A percentile compares a stretch with the other conserved stretches of the same genome.
Evolutionary conservation across 2,888 invertebrate genomes (phyloP).

Genomic region (Drosophila sordidula): DNA sequence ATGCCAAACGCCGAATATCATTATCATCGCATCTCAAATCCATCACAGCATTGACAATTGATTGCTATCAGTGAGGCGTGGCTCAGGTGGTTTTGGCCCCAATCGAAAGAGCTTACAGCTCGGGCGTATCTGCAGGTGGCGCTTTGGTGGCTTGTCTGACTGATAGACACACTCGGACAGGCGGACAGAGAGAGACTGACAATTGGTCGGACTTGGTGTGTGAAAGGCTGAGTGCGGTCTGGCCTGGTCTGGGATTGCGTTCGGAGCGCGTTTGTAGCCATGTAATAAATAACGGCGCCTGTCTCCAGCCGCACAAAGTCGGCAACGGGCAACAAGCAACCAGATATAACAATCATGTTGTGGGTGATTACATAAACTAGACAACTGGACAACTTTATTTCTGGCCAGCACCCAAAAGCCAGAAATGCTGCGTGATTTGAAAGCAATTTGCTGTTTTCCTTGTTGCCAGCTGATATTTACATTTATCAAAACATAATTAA

Average conservation of each 20-base stretch:
- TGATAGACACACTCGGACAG: constrained; percentile 21
- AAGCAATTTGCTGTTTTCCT: constrained; percentile 72
- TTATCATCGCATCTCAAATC: constrained; percentile 69
- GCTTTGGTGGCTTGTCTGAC: constrained; percentile 43
- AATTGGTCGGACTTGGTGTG: constrained; percentile 14
- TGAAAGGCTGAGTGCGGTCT: constrained; percentile 45
- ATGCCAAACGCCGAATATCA: constrained; percentile 41
- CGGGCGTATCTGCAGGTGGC: constrained; percentile 56
- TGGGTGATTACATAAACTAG: constrained; percentile 77
- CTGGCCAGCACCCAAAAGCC: constrained; percentile 14
- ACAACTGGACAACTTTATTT: constrained; percentile 72
- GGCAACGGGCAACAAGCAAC: constrained; percentile 23
- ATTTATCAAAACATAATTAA: constrained; percentile 40
- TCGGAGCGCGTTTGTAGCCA: constrained; percentile 8
- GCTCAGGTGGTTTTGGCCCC: constrained; percentile 21
- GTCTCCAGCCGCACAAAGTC: constrained; percentile 29
- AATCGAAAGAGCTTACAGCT: constrained; percentile 9
- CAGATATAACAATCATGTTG: constrained; percentile 74
- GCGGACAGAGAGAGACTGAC: constrained; percentile 22
- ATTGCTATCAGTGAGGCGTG: constrained; percentile 56
- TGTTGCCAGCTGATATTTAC: constrained; percentile 16
- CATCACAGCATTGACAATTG: constrained; percentile 68
- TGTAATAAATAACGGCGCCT: constrained; percentile 59
- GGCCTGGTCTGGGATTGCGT: constrained; percentile 38
- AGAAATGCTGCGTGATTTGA: constrained; percentile 51